A percentile compares a stretch with the other conserved stretches of the same genome.
Conservation (phyloP, 2,113 vertebrate genomes). For the Onychorhynchus coronatus region DNA sequence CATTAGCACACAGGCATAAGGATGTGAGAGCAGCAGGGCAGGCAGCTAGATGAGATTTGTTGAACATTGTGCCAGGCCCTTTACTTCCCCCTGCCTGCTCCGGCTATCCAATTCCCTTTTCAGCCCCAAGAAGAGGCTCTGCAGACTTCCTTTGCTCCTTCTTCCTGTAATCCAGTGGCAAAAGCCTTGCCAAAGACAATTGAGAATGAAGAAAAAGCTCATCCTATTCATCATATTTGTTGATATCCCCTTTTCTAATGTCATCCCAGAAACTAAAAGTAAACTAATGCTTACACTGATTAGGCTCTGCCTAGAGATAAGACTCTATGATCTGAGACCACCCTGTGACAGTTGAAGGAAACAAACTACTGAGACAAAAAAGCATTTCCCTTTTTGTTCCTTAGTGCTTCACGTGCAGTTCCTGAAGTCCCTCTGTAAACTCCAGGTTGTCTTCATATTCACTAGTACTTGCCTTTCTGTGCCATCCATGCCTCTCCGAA, state of each 20-base stretch:
- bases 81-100: background rate
- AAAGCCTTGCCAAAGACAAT: background rate
- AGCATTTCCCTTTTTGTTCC: background rate
- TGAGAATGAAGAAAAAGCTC: background rate
- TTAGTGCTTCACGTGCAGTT: background rate
- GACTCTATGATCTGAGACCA: background rate
- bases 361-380: background rate
- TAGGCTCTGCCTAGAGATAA: background rate
- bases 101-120: background rate
- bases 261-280: background rate
- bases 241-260: background rate
- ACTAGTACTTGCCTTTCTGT: background rate
- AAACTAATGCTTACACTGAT: background rate
- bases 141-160: background rate
- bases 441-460: background rate
- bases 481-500: background rate
- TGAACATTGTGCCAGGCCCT: background rate
- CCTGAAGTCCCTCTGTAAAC: background rate
- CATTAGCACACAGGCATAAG: rapidly evolving
- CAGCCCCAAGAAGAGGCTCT: background rate
- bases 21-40: rapidly evolving
- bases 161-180: background rate
- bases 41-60: background rate
- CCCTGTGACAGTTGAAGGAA: background rate
- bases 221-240: background rate